phyloP scores from a whole-genome alignment of 1,140 invertebrate species.

The Trichonephila clavipes region DNA sequence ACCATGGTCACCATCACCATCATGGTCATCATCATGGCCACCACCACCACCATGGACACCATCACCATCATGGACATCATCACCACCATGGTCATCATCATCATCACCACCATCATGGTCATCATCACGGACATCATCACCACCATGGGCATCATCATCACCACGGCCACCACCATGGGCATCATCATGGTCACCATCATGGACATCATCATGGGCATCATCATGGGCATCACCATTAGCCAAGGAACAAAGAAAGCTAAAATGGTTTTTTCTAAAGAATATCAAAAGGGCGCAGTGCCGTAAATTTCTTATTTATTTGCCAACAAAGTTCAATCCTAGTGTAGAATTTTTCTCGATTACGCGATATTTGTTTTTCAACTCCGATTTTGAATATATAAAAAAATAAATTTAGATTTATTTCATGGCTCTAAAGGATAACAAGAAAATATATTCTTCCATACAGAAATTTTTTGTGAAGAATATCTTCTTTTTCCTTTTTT shows the following conservation, averaged over 20 bases:
- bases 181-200: constrained; percentile 2
- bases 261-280: too few species aligned
- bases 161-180: constrained; percentile 8
- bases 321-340: too few species aligned
- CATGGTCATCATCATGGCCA: constrained; percentile 44
- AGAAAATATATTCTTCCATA: too few species aligned
- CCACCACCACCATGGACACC: constrained; percentile 19
- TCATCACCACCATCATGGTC: not conserved
- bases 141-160: constrained; percentile 8
- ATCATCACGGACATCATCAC: not conserved
- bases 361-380: too few species aligned
- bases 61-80: constrained; percentile 15
- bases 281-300: too few species aligned
- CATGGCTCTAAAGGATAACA: too few species aligned
- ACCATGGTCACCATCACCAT: constrained; percentile 7
- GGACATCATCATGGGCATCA: constrained; percentile 32
- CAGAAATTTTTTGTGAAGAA: too few species aligned
- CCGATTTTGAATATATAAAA: too few species aligned
- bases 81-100: constrained; percentile 39
- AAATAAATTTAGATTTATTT: too few species aligned
- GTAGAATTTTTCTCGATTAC: too few species aligned
- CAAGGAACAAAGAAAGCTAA: not conserved
- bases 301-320: too few species aligned
- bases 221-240: constrained; percentile 53
- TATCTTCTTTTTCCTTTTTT: too few species aligned